Base-by-base conservation (phyloP, 2,888 invertebrate species). In the Perizoma flavofasciatum region DNA sequence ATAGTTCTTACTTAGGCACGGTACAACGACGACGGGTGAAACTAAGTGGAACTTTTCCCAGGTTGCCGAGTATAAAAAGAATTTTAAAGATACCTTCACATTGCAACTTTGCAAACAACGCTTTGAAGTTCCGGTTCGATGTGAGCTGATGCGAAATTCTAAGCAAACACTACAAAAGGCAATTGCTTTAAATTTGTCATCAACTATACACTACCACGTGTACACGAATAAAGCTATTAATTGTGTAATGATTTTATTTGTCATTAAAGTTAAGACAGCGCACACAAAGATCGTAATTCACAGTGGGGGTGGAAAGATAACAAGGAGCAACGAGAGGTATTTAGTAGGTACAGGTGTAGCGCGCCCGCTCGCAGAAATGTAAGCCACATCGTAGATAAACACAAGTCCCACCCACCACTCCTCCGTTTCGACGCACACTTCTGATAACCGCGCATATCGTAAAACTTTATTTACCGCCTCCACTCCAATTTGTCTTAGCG, bases 21-120 rank as follows among this genome's bases (percentile, higher is more conserved):
- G 79, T 82, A 79, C 82, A 79, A 74, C 78, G 79, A 75, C 77
- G 79, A 73, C 81, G 78, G 74, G 78, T 77, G 81, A 85, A 89
- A 88, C 89, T 86, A 85, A 87, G 86, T 84, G 84, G 83, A 89
- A 89, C 86, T 88, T 88, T 83, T 81, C 81, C 82, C 85, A 86
- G 84, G 86, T 87, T 79, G 83, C 73, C 79, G 79, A 76, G 79
- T 75, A 84, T 85, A 88, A 88, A 89, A 89, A 86, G 84, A 88
- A 86, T 87, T 85, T 86, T 82, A 85, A 86, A 85, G 67, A 66
- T 81, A 79, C 82, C 62, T 79, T 73, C 78, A 72, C 79, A 75
- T 80, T 73, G 78, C 75, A 83, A 80, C 74, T 83, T 77, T 72
- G 71, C 73, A 83, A 74, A 79, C 74, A 75, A 75, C 74, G 75